A percentile compares a stretch with the other conserved stretches of the same genome.
Evolutionary conservation across 2,888 invertebrate species (phyloP).

Genomic region (Fissipunctia ypsillon): DNA sequence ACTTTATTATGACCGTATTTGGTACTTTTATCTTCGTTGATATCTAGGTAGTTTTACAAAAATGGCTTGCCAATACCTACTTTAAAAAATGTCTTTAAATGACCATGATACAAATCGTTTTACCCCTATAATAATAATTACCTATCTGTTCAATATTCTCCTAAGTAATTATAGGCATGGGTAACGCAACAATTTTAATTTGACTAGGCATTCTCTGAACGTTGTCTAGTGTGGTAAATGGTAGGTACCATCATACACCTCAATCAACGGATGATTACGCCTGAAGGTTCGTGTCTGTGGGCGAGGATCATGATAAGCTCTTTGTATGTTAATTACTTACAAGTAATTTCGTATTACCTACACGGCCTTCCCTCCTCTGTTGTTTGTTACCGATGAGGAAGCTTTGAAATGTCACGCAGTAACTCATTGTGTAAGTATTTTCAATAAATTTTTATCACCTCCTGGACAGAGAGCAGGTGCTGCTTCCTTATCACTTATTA

Average conservation of each 20-base stretch:
- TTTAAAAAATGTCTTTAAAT: background rate
- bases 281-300: conserved; percentile 65
- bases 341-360: conserved; percentile 66
- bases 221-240: background rate
- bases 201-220: background rate
- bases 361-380: conserved; percentile 51
- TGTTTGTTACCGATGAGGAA: conserved; percentile 43
- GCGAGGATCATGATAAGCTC: conserved; percentile 63
- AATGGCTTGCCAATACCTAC: background rate
- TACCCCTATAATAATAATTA: background rate
- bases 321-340: conserved; percentile 80
- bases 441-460: background rate
- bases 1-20: conserved; percentile 30
- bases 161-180: background rate
- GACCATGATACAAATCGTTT: no score
- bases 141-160: background rate
- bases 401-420: conserved; percentile 49
- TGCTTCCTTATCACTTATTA: no score
- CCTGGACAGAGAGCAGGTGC: no score
- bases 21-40: conserved; percentile 16
- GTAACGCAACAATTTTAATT: conserved; percentile 1
- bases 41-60: background rate
- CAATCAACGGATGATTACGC: conserved; percentile 65
- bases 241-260: conserved; percentile 3
- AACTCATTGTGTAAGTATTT: conserved; percentile 3